Evolutionary conservation across 2,888 invertebrate species (phyloP).

Genomic region (Trilocha varians): DNA sequence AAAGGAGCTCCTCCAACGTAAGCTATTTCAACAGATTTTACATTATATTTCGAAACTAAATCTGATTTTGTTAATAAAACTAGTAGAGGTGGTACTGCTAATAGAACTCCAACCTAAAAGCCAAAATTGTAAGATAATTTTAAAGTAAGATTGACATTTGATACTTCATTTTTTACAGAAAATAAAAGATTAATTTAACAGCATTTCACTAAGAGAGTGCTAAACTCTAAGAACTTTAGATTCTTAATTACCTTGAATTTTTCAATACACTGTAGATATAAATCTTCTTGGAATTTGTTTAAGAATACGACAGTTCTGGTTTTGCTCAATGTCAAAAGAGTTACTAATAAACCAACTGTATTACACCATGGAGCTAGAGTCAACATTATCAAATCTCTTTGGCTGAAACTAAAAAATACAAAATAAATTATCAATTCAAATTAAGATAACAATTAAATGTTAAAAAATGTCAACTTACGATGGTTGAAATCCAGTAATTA

Average conservation of each 20-base stretch:
- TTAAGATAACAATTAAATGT: neutral
- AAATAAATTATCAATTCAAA: neutral
- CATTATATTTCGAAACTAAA: slow-evolving; percentile 31
- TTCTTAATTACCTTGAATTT: slow-evolving; percentile 44
- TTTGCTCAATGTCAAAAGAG: slow-evolving; percentile 21
- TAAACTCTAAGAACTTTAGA: too few species aligned
- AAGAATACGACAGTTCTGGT: slow-evolving; percentile 31
- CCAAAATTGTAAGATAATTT: neutral
- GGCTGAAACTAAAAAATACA: slow-evolving; percentile 11
- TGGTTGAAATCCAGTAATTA: slow-evolving; percentile 27
- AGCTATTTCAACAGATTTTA: slow-evolving; percentile 36
- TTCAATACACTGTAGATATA: slow-evolving; percentile 37
- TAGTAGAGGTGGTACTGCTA: slow-evolving; percentile 38
- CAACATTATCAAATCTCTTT: slow-evolving; percentile 8
- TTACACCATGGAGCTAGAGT: slow-evolving; percentile 46
- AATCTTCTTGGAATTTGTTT: slow-evolving; percentile 33
- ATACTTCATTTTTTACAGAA: too few species aligned
- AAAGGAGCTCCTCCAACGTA: slow-evolving; percentile 46
- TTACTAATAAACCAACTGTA: slow-evolving; percentile 33
- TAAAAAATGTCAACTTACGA: slow-evolving; percentile 26
- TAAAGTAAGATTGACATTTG: too few species aligned
- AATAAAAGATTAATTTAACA: too few species aligned
- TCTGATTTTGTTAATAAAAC: slow-evolving; percentile 37
- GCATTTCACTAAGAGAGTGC: too few species aligned
- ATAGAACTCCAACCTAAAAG: slow-evolving; percentile 29